These are phyloP conservation scores for Lymantria dispar DNA, from an alignment of 2,888 invertebrate species.

Conservation along the genomic window DNA sequence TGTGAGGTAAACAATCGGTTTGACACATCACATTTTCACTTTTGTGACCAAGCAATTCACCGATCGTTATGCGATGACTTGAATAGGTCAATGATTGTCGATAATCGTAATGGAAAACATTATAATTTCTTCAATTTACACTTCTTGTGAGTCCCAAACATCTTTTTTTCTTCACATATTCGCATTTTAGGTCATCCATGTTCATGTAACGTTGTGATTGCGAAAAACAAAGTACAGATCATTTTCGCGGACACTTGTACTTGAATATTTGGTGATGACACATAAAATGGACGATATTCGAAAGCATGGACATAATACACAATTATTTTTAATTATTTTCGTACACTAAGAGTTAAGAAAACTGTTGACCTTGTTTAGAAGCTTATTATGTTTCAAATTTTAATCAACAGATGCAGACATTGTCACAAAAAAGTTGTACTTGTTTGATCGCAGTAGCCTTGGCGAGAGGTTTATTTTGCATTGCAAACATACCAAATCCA, in stretches of 20 bases:
- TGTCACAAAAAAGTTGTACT: slow-evolving; percentile 76
- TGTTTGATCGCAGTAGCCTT: slow-evolving; percentile 55
- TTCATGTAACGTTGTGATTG: slow-evolving; percentile 83
- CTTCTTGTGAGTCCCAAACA: slow-evolving; percentile 74
- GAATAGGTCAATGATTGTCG: slow-evolving; percentile 64
- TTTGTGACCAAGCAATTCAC: slow-evolving; percentile 70
- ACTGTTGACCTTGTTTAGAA: slow-evolving; percentile 84
- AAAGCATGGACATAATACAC: slow-evolving; percentile 64
- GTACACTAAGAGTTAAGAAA: slow-evolving; percentile 76
- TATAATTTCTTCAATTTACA: slow-evolving; percentile 69
- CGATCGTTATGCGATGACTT: slow-evolving; percentile 59
- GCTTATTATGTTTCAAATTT: slow-evolving; percentile 82
- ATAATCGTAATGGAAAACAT: slow-evolving; percentile 63
- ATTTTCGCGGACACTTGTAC: slow-evolving; percentile 77
- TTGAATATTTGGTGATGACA: slow-evolving; percentile 59
- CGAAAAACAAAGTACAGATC: slow-evolving; percentile 81
- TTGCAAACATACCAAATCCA: slow-evolving; percentile 2
- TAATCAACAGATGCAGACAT: slow-evolving; percentile 83
- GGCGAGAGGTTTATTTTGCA: slow-evolving; percentile 34
- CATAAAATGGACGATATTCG: slow-evolving; percentile 54
- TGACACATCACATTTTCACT: slow-evolving; percentile 83
- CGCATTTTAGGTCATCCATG: slow-evolving; percentile 84
- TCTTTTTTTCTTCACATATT: slow-evolving; percentile 81
- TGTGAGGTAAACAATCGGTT: slow-evolving; percentile 82
- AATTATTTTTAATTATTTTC: slow-evolving; percentile 75